Evolutionary conservation across 2,888 invertebrate genomes (phyloP), one percentile per base, ranked within the genome.

Genomic region (Brachycybe producta): DNA sequence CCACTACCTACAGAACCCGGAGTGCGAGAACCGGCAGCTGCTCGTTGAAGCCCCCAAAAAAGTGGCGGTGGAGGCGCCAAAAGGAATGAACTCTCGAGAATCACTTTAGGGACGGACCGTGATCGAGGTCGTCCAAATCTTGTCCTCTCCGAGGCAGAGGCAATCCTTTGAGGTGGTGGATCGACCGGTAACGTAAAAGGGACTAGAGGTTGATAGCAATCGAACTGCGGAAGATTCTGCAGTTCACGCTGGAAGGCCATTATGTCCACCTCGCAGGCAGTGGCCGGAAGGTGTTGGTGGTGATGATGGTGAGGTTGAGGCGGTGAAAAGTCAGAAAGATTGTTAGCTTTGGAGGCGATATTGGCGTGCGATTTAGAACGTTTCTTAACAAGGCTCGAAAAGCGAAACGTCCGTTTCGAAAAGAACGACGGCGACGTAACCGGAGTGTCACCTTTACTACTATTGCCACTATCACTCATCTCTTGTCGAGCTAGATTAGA

Each of bases 201-300:
- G n/a, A 57, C 55, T 8, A 64, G 62, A 32, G 61, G 63, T 53
- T 67, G 66, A 3, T 65, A 63, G n/a, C 66, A 64, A 52, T 66
- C 67, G 44, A 62, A 62, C 11, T 60, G 57, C 0, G 75, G 75
- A 51, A 75, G 63, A 61, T 75, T 75, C 58, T 74, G 75, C 23
- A 75, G 65, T 57, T 74, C 73, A 55, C 72, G 64, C 61, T 75
- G 74, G 59, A 75, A 73, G 34, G 73, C 73, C 27, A 70, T 63
- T 38, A 75, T 72, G 58, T 74, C 74, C 50, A 71, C 68, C 55
- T 70, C 69, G 26, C 51, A 51, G n/a, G 46, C 46, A 19, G 44
- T 13, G 15, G 26, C 41, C 7, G 32, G 23, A 4, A 23, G 34
- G 11, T 24, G 45, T 21, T 45, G 30, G 17, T 42, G 42, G n/a